Base-by-base conservation (phyloP, 2,797 vertebrate species). In the Gambelia wislizenii region DNA sequence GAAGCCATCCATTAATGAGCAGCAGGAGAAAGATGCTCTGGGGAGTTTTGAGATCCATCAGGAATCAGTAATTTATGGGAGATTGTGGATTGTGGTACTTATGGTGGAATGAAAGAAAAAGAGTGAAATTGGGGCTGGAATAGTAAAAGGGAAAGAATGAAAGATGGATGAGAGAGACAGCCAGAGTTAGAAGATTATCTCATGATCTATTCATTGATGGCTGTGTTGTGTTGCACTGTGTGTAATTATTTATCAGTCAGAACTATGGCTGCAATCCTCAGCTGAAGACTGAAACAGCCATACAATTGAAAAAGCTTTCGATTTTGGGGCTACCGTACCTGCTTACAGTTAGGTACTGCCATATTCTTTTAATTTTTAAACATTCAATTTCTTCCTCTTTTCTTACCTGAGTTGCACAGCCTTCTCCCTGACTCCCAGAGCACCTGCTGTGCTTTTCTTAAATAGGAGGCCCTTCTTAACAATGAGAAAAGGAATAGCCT, bases 401-500 rank as follows among this genome's bases (percentile, higher is more conserved):
- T 87, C 27, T 86, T 64, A 86, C 74, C 70, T 91, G 87, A 89
- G 86, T 85, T 56, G 59, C 67, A 90, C 33, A 39, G 3, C 18
- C 25, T 18, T 44, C 33, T 4, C 49, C 49, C 33, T 67, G 64
- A 33, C 36, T 16, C 74, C 14, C n/a, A 22, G 90, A 14, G 16
- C 59, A 81, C 54, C 70, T 92, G 49, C 75, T 91, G 90, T 84
- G 91, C 69, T 91, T 87, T 14, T 89, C 33, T 91, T 56, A 93
- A 83, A 5, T 94, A 44, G 88, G 79, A 75, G 39, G 10, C 30
- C 78, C 47, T 87, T 91, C 85, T 91, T 91, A 88, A 92, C 86
- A 86, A 80, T 86, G 89, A 13, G 22, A 87, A 90, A 92, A 84
- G 67, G 87, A 93, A 93, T 88, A 94, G 81, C 92, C 79, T 85